Percentiles rank a stretch among this genome's conserved stretches.
These are phyloP conservation scores for Artibeus jamaicensis DNA, from an alignment of 2,797 vertebrate genomes.

Conservation along the genomic window DNA sequence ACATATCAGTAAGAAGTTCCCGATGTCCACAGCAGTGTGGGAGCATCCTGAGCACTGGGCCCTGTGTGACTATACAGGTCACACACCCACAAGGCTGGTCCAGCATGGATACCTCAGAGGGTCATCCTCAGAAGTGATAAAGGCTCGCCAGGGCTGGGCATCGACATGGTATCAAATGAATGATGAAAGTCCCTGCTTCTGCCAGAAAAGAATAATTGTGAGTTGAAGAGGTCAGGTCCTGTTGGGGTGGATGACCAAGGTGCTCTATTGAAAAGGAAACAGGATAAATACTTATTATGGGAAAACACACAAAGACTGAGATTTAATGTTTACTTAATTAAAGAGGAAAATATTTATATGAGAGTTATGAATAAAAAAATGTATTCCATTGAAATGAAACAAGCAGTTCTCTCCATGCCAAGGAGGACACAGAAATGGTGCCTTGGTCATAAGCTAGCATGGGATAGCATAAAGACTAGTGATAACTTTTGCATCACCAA, in stretches of 20 bases:
- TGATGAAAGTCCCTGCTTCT: not conserved
- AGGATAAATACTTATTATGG: not conserved
- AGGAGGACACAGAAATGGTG: not conserved
- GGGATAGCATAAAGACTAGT: not conserved
- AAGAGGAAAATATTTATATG: not conserved
- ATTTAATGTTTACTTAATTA: not conserved
- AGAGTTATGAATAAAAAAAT: not conserved
- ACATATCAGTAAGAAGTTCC: not conserved
- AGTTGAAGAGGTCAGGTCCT: not conserved
- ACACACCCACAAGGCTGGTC: accelerated
- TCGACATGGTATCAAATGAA: not conserved
- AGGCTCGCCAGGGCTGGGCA: not conserved
- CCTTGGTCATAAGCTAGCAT: not conserved
- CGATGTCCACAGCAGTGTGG: not conserved
- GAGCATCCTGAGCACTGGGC: not conserved
- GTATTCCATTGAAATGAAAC: not conserved
- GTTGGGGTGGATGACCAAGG: not conserved
- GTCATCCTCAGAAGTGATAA: not conserved
- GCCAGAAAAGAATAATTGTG: not conserved
- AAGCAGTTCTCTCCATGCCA: not conserved
- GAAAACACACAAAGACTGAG: not conserved
- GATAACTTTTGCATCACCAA: not conserved
- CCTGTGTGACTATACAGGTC: not conserved
- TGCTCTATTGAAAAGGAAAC: not conserved
- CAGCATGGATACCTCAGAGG: not conserved